Base-by-base conservation (phyloP, 1,140 invertebrate genomes). In the Coptotermes formosanus region DNA sequence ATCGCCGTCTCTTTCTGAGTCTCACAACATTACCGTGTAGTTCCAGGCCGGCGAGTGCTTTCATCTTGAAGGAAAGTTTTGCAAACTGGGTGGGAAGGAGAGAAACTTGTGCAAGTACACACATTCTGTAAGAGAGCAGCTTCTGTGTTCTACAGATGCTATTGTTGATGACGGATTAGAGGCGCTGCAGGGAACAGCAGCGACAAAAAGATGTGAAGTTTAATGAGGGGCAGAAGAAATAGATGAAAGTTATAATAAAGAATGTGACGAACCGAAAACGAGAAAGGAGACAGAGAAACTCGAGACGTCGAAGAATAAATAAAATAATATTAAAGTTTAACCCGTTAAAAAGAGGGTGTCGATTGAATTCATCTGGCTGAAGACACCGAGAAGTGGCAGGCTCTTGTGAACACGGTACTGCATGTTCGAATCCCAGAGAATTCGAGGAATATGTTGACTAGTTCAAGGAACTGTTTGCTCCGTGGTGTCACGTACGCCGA, bases 101-200 rank as follows among this genome's bases (percentile, higher is more conserved):
- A 25, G 64, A 75, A 30, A 75, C 64, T 75, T 75, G 64, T n/a
- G 25, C 64, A 7, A 30, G 11, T 30, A 14, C 64, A 75, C 64
- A 75, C 64, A 75, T 30, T 75, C 64, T 75, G 64, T n/a, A 75
- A 75, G 64, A 75, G 64, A 75, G 64, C 64, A 75, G 64, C 14
- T 75, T 75, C 64, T 75, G n/a, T 75, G 64, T 75, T 30, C 64
- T 75, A 30, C 64, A 75, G 8, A 6, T 30, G 64, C 30, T 16
- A 21, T 16, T 4, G 19, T 19, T 21, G 3, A 19, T 16, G 52
- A 21, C 52, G 52, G 52, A 55, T 55, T 55, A 21, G 19, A 75
- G 64, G 11, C 7, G 25, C n/a, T 75, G 64, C 64, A 30, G 25
- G 64, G n/a, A 75, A 16, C 64, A 7, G 25, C n/a, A 16, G 59